A percentile compares a stretch with the other conserved stretches of the same genome.
These are phyloP conservation scores for Cherax destructor DNA, from an alignment of 1,140 invertebrate species.

Conservation along the genomic window DNA sequence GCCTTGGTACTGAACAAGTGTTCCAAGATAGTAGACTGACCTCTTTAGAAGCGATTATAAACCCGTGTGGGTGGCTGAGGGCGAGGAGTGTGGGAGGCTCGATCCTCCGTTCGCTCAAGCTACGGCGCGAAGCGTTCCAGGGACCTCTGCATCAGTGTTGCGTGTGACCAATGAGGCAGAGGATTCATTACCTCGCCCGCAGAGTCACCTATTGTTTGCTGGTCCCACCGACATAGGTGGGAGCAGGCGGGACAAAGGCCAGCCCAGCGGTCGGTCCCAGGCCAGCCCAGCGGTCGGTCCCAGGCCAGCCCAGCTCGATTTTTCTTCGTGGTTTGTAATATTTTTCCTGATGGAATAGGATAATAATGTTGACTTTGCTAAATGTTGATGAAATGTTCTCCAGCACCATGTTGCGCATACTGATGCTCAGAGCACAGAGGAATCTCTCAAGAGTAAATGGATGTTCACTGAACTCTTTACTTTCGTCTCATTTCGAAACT, in stretches of 20 bases:
- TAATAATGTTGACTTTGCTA: slow-evolving; percentile 67
- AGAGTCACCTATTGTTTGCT: slow-evolving; percentile 60
- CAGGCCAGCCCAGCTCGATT: slow-evolving; percentile 37
- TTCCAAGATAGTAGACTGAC: too few relatives aligned
- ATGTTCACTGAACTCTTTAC: neutral
- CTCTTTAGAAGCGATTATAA: too few relatives aligned
- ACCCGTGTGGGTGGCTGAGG: too few relatives aligned
- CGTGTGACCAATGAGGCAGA: slow-evolving; percentile 64
- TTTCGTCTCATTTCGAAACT: neutral
- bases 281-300: slow-evolving; percentile 60
- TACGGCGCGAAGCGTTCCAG: neutral
- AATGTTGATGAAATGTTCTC: slow-evolving; percentile 34
- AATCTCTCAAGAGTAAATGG: neutral
- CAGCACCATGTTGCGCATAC: slow-evolving; percentile 9
- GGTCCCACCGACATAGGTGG: slow-evolving; percentile 16
- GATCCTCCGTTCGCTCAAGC: too few relatives aligned
- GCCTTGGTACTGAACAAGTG: too few relatives aligned
- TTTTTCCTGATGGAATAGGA: slow-evolving; percentile 59
- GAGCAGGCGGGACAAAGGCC: slow-evolving; percentile 46
- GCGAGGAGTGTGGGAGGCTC: too few relatives aligned
- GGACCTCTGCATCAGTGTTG: slow-evolving; percentile 41
- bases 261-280: slow-evolving; percentile 59
- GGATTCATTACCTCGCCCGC: slow-evolving; percentile 67
- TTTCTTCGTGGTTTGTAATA: slow-evolving; percentile 62
- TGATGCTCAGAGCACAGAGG: slow-evolving; percentile 2